Base-by-base conservation (phyloP, 2,888 invertebrate genomes). In the Drosophila tripunctata region DNA sequence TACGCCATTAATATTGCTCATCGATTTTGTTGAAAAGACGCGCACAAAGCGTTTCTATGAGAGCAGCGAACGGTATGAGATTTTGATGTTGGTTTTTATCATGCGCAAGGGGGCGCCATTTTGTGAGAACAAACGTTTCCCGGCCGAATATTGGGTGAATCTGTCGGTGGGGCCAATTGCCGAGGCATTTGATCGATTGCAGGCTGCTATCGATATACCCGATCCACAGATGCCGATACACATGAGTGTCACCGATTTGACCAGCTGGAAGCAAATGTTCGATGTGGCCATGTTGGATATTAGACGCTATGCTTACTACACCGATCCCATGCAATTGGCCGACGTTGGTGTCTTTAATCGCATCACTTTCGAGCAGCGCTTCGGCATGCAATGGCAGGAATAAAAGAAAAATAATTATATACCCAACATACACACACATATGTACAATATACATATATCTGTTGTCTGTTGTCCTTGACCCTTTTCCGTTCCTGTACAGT, bases 81-180 rank as follows among this genome's bases (percentile, higher is more conserved):
- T 89, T 10, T 64, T 87, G 2, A 89, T 90, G 90, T 62, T 90
- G 12, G 86, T 89, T 2, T 90, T 88, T 30, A 88, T 89, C 14
- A 83, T 89, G 79, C 82, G 89, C 7, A 88, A 87, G 45, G 82
- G 88, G 0, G 89, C 89, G 61, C 89, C 89, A 5, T 89, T 89
- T 47, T 89, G 89, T 45, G 90, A 89, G 70, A 89, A 89, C 35
- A 89, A 89, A 48, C 87, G 89, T n/a, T 89, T 89, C 61, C 89
- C 89, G n/a, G 87, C 82, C 4, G 89, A 89, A 36, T 90, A 89
- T 48, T 89, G 90, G 90, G 90, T 89, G 1, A 89, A 89, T 67
- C 58, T 89, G 1, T 90, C 90, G 0, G 88, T 90, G 8, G 89
- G 89, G 0, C 82, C 89, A 2, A 81, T 84, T 40, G 88, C 84